Evolutionary conservation across 2,888 invertebrate genomes (phyloP).

Genomic region (Lasioglossum zephyrum): DNA sequence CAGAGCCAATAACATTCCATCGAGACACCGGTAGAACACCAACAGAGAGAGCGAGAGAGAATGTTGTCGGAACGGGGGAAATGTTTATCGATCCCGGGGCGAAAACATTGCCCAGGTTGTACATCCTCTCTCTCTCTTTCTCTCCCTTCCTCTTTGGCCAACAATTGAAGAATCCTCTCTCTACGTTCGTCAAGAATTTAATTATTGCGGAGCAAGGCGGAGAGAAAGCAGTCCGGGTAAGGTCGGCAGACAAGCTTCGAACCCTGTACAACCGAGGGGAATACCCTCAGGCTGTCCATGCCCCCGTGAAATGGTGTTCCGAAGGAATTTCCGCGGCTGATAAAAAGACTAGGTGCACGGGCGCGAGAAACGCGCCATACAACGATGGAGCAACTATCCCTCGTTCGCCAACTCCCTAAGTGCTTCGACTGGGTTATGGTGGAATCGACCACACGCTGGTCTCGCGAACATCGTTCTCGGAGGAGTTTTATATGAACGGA

Average conservation of each 20-base stretch:
- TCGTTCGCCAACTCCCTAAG: neutral
- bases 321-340: neutral
- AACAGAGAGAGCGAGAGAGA: neutral
- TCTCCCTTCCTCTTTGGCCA: neutral
- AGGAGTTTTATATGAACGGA: neutral
- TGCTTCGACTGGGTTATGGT: neutral
- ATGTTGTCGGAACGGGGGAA: neutral
- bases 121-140: neutral
- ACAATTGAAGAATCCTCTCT: constrained; percentile 8
- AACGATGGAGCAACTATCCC: neutral
- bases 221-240: neutral
- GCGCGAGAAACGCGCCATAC: neutral
- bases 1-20: constrained; percentile 28
- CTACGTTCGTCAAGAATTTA: constrained; percentile 2
- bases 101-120: neutral
- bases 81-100: constrained; percentile 3
- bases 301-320: neutral
- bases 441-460: neutral
- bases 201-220: neutral
- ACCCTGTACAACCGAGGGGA: neutral
- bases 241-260: neutral
- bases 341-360: neutral
- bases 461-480: neutral
- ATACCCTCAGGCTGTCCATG: neutral
- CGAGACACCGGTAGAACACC: neutral